Evolutionary conservation across 2,888 invertebrate genomes (phyloP), one percentile per base, ranked within the genome.

Genomic region (Criorhina ranunculi): DNA sequence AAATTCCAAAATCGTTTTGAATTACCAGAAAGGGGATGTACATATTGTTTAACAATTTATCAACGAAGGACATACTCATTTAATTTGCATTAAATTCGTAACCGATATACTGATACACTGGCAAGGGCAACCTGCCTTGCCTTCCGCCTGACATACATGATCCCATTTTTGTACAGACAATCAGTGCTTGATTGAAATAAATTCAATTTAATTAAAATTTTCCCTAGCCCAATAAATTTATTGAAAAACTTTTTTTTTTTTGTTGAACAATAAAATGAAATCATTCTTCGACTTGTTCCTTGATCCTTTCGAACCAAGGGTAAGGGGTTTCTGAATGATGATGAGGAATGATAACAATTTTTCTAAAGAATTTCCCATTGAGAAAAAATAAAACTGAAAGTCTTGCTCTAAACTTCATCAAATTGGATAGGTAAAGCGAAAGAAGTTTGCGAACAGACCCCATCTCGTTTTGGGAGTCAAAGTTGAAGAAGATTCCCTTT

Each of bases 281-380:
- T 24, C 24, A 24, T 60, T 12, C 35, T 35, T 35, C 46, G 33
- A 35, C 33, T 46, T 0, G 8, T 29, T 9, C 12, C n/a, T 12
- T 12, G 6, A 19, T 46, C 15, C 42, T 59, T 59, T 49, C 59
- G 37, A 51, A 19, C 42, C 42, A 51, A 46, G 35, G 11, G 7
- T 29, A 5, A n/a, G 40, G 46, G 0, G 8, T 42, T 4, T 33
- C 9, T 15, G 55, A 40, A 31, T 7, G 35, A 57, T 24, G 42
- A 59, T 49, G 64, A 49, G 42, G 24, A 67, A 53, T 73, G 79
- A 75, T 60, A 75, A 60, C 29, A 29, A 60, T 53, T 80, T 67
- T 59, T 37, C 42, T 35, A 51, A 57, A 49, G 57, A 72, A 78
- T 78, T n/a, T 62, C 17, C 31, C 46, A 49, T 35, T 29, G 12